phyloP scores from a whole-genome alignment of 2,888 invertebrate species.

The Cephus nigrinus region DNA sequence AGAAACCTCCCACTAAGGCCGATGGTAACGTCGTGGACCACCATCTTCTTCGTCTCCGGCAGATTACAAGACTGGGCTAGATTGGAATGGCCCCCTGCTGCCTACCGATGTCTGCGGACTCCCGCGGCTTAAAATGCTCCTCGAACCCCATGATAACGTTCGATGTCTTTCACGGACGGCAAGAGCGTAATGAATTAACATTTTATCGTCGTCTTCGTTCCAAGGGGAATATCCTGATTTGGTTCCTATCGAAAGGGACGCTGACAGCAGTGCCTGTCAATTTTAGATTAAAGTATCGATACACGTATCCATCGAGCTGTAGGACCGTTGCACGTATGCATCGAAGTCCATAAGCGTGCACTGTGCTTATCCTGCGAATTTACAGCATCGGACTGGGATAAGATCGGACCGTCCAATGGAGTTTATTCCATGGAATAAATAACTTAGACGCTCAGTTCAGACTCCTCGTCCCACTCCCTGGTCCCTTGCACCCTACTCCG shows the following conservation, averaged over 20 bases:
- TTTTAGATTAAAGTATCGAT: not conserved
- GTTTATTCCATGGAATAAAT: not conserved
- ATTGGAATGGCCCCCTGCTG: not conserved
- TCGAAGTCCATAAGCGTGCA: not conserved
- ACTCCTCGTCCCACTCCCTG: not conserved
- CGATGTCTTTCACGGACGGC: not conserved
- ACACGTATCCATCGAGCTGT: not conserved
- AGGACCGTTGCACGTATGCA: not conserved
- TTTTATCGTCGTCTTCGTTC: slow-evolving; percentile 17
- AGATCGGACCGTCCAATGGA: not conserved
- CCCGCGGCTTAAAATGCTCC: not conserved
- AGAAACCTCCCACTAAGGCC: slow-evolving; percentile 1
- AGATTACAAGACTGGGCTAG: slow-evolving; percentile 22
- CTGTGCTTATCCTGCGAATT: not conserved
- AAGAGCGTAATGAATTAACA: slow-evolving; percentile 7
- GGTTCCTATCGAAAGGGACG: not conserved
- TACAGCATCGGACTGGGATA: not conserved
- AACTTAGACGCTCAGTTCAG: not conserved
- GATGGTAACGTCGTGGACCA: not conserved
- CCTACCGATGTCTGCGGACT: not conserved
- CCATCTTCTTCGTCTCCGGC: slow-evolving; percentile 13
- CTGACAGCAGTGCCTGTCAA: not conserved
- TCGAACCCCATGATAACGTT: slow-evolving; percentile 9
- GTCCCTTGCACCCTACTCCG: not conserved
- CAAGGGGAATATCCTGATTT: not conserved